phyloP scores from a whole-genome alignment of 2,888 invertebrate genomes.

The Sicus ferrugineus region DNA sequence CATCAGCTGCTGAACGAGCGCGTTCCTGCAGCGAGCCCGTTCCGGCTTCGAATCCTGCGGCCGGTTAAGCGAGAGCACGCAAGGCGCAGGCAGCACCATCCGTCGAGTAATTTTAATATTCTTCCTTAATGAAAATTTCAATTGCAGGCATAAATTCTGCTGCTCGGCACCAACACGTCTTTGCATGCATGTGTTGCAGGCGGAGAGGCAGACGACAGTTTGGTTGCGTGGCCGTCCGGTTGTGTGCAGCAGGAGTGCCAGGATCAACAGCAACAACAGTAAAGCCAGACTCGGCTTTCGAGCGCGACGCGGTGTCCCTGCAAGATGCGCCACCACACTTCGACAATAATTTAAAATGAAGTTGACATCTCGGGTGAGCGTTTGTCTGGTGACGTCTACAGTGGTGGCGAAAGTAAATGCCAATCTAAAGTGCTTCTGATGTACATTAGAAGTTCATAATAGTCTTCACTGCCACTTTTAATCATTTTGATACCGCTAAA shows the following conservation, averaged over 20 bases:
- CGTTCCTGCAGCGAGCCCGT: too few relatives aligned
- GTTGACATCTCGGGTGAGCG: too few relatives aligned
- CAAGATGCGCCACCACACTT: background rate
- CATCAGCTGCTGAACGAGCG: constrained; percentile 23
- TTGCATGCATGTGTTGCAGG: constrained; percentile 22
- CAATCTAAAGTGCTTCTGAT: too few relatives aligned
- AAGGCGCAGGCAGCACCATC: background rate
- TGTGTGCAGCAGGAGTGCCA: background rate
- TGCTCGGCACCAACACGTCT: background rate
- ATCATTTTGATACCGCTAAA: too few relatives aligned
- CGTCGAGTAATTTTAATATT: constrained; percentile 26
- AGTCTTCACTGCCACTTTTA: too few relatives aligned
- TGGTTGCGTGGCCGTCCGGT: background rate
- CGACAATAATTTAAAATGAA: background rate
- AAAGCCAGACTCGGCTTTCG: background rate
- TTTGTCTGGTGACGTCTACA: too few relatives aligned
- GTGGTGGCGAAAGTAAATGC: too few relatives aligned
- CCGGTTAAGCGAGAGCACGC: background rate
- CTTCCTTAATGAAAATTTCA: constrained; percentile 31
- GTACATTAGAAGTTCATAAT: too few relatives aligned
- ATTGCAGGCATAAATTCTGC: constrained; percentile 27
- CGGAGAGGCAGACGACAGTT: background rate
- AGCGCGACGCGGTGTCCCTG: too few relatives aligned
- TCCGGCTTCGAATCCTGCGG: too few relatives aligned
- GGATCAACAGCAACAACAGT: background rate